Evolutionary conservation across 2,113 vertebrate species (phyloP), one percentile per base, ranked within the genome.

Genomic region (Larimichthys polyactis): DNA sequence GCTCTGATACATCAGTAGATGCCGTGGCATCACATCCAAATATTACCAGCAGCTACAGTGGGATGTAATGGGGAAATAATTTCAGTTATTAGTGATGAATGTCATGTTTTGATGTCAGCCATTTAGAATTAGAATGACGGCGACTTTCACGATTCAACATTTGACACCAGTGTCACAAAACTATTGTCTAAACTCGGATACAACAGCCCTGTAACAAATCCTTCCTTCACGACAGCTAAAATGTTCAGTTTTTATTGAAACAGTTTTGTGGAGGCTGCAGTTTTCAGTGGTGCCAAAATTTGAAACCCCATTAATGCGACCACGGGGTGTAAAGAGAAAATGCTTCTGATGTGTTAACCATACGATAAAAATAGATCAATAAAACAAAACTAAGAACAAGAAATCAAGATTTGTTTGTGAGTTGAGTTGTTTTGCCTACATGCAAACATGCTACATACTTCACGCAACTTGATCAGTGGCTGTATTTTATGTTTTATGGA

Each of bases 271-370:
- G 44, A 46, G 44, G 36, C 8, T 40, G 36, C 36, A 40, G 36
- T 9, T 40, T 40, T 8, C 36, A 40, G 36, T 52, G 17, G 67
- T 64, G 44, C 69, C 15, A 0, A 22, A 69, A 59, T 75, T 55
- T 52, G 54, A 60, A 46, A 36, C 36, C 36, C 36, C 46, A 48
- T 85, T 17, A 36, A 46, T 52, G 54, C 29, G 51, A 51, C 32
- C 77, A 76, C 32, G 51, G 19, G 48, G 36, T 48, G 59, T 62
- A 6, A 20, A 32, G 12, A 44, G 20, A 65, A 65, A 43, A 70
- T 58, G 12, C 43, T 71, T 40, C 36, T 81, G 27, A 49, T n/a
- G 67, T 63, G 36, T 76, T 62, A 29, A 67, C 68, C 74, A 58
- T n/a, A 49, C 24, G 20, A 75, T 48, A 10, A 71, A 55, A 12